Conservation (phyloP, 2,797 vertebrate species). For the Tapirus indicus region DNA sequence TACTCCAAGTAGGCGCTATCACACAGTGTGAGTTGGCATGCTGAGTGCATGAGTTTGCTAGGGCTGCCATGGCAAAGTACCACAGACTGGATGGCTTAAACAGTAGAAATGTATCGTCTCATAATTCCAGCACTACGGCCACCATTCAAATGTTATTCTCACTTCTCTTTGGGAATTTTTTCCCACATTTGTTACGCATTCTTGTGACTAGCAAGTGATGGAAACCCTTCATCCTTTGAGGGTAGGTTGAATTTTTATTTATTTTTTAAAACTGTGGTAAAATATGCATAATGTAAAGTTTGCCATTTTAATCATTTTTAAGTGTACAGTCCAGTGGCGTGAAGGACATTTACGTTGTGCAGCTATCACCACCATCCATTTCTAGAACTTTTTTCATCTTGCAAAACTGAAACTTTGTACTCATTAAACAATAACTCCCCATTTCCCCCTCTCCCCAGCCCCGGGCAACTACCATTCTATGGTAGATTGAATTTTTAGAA, state of each 20-base stretch:
- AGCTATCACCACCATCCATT: not conserved
- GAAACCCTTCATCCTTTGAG: not conserved
- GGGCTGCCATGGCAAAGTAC: not conserved
- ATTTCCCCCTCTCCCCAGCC: rapidly evolving
- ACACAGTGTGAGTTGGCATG: not conserved
- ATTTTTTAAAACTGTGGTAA: not conserved
- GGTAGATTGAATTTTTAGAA: slow-evolving; percentile 27
- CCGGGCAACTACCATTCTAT: not conserved
- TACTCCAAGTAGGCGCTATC: not conserved
- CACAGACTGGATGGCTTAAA: not conserved
- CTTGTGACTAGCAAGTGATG: not conserved
- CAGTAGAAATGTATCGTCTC: not conserved
- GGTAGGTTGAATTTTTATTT: not conserved
- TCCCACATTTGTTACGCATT: not conserved
- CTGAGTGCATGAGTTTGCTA: rapidly evolving
- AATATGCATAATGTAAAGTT: not conserved
- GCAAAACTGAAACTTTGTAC: not conserved
- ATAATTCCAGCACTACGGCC: not conserved
- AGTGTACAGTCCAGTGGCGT: not conserved
- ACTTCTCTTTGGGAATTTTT: not conserved
- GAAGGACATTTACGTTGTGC: not conserved
- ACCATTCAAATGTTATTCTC: not conserved
- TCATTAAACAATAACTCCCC: not conserved
- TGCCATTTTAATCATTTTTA: not conserved
- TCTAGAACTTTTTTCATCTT: not conserved